A percentile compares a stretch with the other conserved stretches of the same genome.
These are phyloP conservation scores for Dicentrarchus labrax DNA, from an alignment of 2,113 vertebrate species.

Conservation along the genomic window DNA sequence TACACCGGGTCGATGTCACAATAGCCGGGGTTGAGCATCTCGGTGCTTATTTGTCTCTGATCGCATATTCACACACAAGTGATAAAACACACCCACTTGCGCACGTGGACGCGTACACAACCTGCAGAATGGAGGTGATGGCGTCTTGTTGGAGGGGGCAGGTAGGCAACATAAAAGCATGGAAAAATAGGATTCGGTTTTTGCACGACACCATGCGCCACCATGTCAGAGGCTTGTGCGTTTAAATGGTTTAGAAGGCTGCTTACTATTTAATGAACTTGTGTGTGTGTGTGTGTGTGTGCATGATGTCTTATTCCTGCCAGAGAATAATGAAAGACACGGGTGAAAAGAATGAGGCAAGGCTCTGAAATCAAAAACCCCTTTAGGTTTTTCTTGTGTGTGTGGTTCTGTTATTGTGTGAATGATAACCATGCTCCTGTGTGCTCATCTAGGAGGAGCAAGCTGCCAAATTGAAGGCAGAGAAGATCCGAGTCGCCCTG, in stretches of 20 bases:
- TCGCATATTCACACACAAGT: conserved; percentile 19
- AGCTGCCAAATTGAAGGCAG: conserved; percentile 96
- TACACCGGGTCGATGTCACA: conserved; percentile 9
- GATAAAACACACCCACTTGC: neutral
- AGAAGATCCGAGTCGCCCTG: conserved; percentile 96
- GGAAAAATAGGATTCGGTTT: conserved; percentile 5
- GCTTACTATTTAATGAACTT: conserved; percentile 55
- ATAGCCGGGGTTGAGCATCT: neutral
- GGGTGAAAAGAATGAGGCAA: conserved; percentile 34
- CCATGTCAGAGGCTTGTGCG: conserved; percentile 4
- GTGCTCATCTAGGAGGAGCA: conserved; percentile 93
- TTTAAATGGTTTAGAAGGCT: conserved; percentile 34
- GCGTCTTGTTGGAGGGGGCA: conserved; percentile 85
- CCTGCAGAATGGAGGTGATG: conserved; percentile 81
- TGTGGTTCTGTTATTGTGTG: neutral
- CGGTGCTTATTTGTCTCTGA: neutral
- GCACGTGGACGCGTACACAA: conserved; percentile 15
- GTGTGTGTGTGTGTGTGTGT: conserved; percentile 1
- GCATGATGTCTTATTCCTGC: conserved; percentile 24
- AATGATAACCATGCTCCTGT: conserved; percentile 48
- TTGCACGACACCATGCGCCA: conserved; percentile 13
- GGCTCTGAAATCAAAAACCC: conserved; percentile 14
- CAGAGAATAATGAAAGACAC: conserved; percentile 15
- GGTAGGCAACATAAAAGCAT: conserved; percentile 66
- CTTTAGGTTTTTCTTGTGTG: neutral